phyloP scores from a whole-genome alignment of 1,140 invertebrate genomes.

The Drosophila neocordata region DNA sequence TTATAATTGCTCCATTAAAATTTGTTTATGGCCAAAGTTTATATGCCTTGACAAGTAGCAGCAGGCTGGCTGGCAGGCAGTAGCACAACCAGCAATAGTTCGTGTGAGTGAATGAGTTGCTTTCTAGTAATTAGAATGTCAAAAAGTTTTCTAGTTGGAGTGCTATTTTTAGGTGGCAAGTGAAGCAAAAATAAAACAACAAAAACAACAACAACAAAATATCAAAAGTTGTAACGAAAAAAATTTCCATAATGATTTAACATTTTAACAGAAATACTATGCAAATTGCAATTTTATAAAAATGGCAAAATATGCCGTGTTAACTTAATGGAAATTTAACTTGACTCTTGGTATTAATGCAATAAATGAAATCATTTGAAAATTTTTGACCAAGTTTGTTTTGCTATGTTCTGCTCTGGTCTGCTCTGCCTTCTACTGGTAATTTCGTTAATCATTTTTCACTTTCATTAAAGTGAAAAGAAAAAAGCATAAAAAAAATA shows the following conservation, averaged over 20 bases:
- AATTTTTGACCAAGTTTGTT: not conserved
- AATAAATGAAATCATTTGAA: not conserved
- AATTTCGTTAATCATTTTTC: conserved; percentile 6
- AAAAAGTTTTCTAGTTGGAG: conserved; percentile 35
- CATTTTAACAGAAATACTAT: not conserved
- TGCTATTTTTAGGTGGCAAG: conserved; percentile 50
- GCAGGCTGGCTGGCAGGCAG: not conserved
- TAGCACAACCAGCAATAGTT: not conserved
- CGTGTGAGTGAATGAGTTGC: conserved; percentile 27
- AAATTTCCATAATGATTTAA: conserved; percentile 5
- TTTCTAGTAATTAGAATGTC: conserved; percentile 71
- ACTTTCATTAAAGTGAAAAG: not conserved
- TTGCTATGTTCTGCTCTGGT: no score
- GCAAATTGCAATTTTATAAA: conserved; percentile 7
- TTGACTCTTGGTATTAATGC: not conserved
- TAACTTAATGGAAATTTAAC: not conserved
- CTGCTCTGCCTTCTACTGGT: not conserved
- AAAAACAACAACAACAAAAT: not conserved
- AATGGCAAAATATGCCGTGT: not conserved
- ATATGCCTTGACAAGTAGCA: conserved; percentile 59
- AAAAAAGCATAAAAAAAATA: not conserved
- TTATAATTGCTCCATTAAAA: conserved; percentile 81
- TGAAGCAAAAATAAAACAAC: not conserved
- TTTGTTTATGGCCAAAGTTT: conserved; percentile 76
- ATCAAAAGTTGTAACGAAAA: not conserved